Base-by-base conservation (phyloP, 2,797 vertebrate genomes). In the Clarias fuscus region DNA sequence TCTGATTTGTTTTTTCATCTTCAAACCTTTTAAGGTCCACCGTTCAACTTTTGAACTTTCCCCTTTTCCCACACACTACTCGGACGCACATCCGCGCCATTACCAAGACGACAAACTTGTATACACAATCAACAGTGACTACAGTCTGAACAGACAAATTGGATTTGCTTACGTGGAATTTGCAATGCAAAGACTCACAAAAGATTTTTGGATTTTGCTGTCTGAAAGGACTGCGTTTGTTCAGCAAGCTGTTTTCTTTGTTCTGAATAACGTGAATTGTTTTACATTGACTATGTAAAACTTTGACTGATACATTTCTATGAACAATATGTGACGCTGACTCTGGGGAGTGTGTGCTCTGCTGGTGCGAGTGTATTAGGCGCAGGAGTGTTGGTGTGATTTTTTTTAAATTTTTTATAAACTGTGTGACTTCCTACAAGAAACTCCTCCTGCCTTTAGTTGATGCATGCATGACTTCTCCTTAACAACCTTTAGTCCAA, bases 1-100 rank as follows among this genome's bases (percentile, higher is more conserved):
- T 43, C 13, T 56, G 73, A 56, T 76, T 56, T 75, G 13, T 27
- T 56, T 75, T 75, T 76, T 76, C 48, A 76, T 56, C 56, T 75
- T 76, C 73, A 76, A n/a, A 27, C 56, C 2, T 30, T 56, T 17
- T 4, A 76, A 75, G 70, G 56, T 27, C 24, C 6, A 14, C 17
- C 27, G 43, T n/a, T 72, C 33, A 72, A 72, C 20, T 70, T 68
- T 71, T 71, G 68, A 37, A 37, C 68, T 20, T n/a, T 73, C 24
- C 53, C 14, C 7, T 76, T 56, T n/a, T n/a, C n/a, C 48, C 48
- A 11, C n/a, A 56, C 6, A 2, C 48, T 30, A 30, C 73, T 10
- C 15, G 24, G 72, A 75, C 7, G 43, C 72, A 53, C 14, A 6
- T 48, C 13, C 8, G 7, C 56, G 73, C 48, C n/a, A 10, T 58